phyloP scores from a whole-genome alignment of 1,140 invertebrate genomes.

The Luehdorfia chinensis region DNA sequence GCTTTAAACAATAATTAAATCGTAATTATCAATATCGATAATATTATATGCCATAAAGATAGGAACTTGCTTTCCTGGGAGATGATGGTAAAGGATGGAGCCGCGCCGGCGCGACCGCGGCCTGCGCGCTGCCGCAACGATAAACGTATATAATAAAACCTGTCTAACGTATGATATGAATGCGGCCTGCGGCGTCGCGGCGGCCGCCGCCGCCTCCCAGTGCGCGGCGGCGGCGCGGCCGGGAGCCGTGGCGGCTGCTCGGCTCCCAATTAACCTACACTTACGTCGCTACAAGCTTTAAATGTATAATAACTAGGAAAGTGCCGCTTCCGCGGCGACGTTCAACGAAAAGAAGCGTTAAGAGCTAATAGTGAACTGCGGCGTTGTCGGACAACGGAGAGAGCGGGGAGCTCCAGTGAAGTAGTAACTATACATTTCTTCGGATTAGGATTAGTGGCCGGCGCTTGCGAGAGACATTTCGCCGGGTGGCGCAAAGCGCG shows the following conservation, averaged over 20 bases:
- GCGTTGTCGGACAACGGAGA: slow-evolving; percentile 74
- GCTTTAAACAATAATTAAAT: slow-evolving; percentile 78
- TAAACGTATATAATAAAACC: slow-evolving; percentile 75
- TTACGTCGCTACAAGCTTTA: slow-evolving; percentile 73
- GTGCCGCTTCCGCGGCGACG: slow-evolving; percentile 56
- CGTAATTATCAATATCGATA: slow-evolving; percentile 79
- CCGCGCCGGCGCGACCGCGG: slow-evolving; percentile 57
- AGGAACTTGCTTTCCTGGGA: slow-evolving; percentile 84
- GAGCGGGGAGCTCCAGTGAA: slow-evolving; percentile 62
- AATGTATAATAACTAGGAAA: slow-evolving; percentile 70
- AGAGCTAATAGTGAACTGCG: slow-evolving; percentile 76
- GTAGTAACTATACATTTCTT: slow-evolving; percentile 76
- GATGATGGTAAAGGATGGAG: slow-evolving; percentile 64
- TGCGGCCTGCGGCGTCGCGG: slow-evolving; percentile 43
- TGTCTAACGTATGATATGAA: slow-evolving; percentile 77
- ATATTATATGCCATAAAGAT: slow-evolving; percentile 80
- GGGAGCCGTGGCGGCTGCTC: slow-evolving; percentile 22
- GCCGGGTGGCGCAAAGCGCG: slow-evolving; percentile 74
- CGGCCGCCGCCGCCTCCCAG: slow-evolving; percentile 72
- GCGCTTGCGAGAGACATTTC: slow-evolving; percentile 78
- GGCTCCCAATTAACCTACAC: slow-evolving; percentile 63
- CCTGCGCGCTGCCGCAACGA: slow-evolving; percentile 56
- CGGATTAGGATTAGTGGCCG: slow-evolving; percentile 74
- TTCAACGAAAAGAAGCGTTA: slow-evolving; percentile 74
- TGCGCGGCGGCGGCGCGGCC: slow-evolving; percentile 44